Evolutionary conservation across 2,888 invertebrate genomes (phyloP), one percentile per base, ranked within the genome.

Genomic region (Epicampocera succincta): DNA sequence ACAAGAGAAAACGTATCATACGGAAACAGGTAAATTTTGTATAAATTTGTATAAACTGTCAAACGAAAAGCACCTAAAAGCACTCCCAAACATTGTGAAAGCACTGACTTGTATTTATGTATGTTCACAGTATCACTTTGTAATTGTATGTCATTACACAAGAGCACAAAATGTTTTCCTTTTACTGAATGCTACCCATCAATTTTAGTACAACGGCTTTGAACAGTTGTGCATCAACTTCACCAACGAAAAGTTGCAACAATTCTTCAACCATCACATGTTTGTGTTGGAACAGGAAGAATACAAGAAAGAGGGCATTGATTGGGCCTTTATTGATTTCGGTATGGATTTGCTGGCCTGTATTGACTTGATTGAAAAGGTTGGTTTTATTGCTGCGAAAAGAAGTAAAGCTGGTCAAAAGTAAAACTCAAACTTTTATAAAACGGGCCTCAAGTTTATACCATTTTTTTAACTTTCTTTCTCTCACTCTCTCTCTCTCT

Each of bases 211-310:
- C 94, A 99, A 99, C 94, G 98, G 98, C 92, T 99, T 99, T 94
- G 99, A 99, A 93, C 98, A 99, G 94, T 94, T 99, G 92, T 99
- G 99, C 94, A 99, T 99, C 95, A 99, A 99, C 94, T 99, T 98
- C 93, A 98, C 98, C 92, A 99, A 99, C 92, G 98, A 99, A 92
- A 98, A 98, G 93, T 94, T 99, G 87, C 99, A 99, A 93, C 99
- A 99, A 93, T 99, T 99, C 94, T 99, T 99, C 95, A 99, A 99
- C 93, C 99, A 99, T 92, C 97, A 99, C 95, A 99, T 99, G 99
- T 99, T 99, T 93, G 98, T 99, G 88, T 94, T 99, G 92, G 99
- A 99, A 92, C 99, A 99, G 95, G 98, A 99, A 93, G 98, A 99
- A 92, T 99, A 99, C 94, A 97, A 96, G 91, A 95, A 93, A 90